Evolutionary conservation across 2,113 vertebrate genomes (phyloP).

Genomic region (Hystrix brachyura): DNA sequence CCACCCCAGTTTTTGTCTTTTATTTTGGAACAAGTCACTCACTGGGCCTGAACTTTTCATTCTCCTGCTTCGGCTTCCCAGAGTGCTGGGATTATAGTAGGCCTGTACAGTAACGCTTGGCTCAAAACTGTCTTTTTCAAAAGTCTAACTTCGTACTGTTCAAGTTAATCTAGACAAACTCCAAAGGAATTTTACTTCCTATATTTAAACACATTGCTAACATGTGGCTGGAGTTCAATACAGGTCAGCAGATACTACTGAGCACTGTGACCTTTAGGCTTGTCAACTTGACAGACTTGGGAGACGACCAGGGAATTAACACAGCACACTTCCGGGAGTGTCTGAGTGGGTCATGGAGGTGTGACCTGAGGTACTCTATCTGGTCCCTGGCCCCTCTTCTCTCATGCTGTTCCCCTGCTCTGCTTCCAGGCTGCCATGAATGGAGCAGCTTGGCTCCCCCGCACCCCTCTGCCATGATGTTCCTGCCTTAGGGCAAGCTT

Average conservation of each 20-base stretch:
- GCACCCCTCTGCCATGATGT: not conserved
- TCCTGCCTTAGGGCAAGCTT: not conserved
- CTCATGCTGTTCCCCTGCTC: not conserved
- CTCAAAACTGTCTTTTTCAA: not conserved
- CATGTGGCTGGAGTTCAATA: not conserved
- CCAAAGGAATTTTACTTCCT: not conserved
- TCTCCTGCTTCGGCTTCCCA: not conserved
- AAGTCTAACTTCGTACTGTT: not conserved
- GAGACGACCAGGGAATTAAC: not conserved
- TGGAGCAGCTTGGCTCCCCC: not conserved
- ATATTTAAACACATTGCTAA: not conserved
- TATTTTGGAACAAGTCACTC: not conserved
- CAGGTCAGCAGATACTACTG: not conserved
- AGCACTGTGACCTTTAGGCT: not conserved
- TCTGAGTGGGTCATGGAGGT: not conserved
- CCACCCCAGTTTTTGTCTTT: not conserved
- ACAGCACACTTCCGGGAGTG: not conserved
- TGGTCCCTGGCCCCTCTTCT: not conserved
- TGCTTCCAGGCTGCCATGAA: not conserved
- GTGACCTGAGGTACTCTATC: not conserved
- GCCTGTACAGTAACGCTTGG: not conserved
- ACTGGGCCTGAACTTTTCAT: not conserved
- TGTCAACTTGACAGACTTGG: not conserved
- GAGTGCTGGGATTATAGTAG: not conserved
- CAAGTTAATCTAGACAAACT: not conserved